Evolutionary conservation across 1,140 invertebrate species (phyloP), one percentile per base, ranked within the genome.

Genomic region (Psilanteris sp.): DNA sequence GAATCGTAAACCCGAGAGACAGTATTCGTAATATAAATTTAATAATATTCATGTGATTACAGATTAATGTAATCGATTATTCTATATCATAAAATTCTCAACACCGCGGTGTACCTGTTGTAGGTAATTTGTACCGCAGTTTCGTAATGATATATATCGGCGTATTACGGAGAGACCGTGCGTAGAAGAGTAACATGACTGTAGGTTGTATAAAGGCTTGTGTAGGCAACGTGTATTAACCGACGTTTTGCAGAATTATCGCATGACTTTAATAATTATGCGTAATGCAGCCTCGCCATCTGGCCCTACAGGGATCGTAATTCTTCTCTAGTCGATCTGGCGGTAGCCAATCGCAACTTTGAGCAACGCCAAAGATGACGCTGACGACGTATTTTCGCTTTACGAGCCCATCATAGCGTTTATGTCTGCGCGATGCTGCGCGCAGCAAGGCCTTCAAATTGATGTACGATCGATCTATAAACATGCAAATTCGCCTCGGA

Each of bases 161-260:
- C 16, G 29, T 29, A 59, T 76, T 70, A 64, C 8, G 27, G 14
- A 43, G 24, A 39, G 22, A 43, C 16, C 15, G 14, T 32, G 46
- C 16, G 36, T 22, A 59, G 50, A 67, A 52, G 36, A 67, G 31
- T 57, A 64, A 72, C 36, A 22, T 26, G 27, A 24, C 20, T 41
- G 32, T 8, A 27, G 54, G 37, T 50, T 70, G 41, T 52, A 50
- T 16, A 37, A 67, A 36, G 48, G 10, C 36, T 24, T 9, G 8
- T 54, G 59, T 48, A 64, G 57, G 57, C 29, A 52, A 24, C 44
- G 29, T 70, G 50, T 64, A 68, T 68, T 68, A 73, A 39, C 10
- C 46, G 29, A 72, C 50, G 62, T 64, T 77, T 76, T 77, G 64
- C 75, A 73, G 39, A 72, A 73, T 68, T 73, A 77, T 77, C 68